Evolutionary conservation across 2,113 vertebrate genomes (phyloP), one percentile per base, ranked within the genome.

Genomic region (Passer montanus): DNA sequence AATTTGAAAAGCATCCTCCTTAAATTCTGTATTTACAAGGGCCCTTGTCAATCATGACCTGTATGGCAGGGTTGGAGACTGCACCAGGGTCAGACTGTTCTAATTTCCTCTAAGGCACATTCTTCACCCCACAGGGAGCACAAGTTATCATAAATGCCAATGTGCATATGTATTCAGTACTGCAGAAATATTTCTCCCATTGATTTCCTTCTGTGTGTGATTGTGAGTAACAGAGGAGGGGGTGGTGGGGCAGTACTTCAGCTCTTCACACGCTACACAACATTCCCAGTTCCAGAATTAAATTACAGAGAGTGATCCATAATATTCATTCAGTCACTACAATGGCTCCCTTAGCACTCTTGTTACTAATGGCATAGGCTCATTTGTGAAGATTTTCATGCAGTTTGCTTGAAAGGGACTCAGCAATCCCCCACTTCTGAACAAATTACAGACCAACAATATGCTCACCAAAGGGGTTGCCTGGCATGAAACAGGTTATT

Each of bases 381-480:
- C 85, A 91, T 97, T 97, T 97, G 56, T 87, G 85, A 84, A 83
- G 93, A 87, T 93, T 97, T 97, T 97, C 90, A 93, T 89, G 95
- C 89, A 59, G 66, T 55, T 97, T 93, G 21, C 84, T 95, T 97
- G 82, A 98, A 97, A 98, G n/a, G 70, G 27, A 70, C 93, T 94
- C 91, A 87, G 96, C 94, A 96, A 96, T 77, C 86, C 31, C 88
- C 75, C 41, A 85, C 94, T 97, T 97, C 89, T 82, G 89, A 93
- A 90, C 64, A 97, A 98, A 98, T 97, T 97, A 96, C 84, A 96
- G 78, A 66, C 72, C 91, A 96, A 84, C 89, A 97, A 96, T 91
- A 93, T 49, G 68, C 59, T 97, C 41, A 15, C 94, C 87, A 90
- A 95, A 94, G 84, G 88, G 66, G 43, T 91, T 39, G 49, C 89